phyloP scores from a whole-genome alignment of 2,113 vertebrate genomes.

The Periophthalmodon schlosseri region DNA sequence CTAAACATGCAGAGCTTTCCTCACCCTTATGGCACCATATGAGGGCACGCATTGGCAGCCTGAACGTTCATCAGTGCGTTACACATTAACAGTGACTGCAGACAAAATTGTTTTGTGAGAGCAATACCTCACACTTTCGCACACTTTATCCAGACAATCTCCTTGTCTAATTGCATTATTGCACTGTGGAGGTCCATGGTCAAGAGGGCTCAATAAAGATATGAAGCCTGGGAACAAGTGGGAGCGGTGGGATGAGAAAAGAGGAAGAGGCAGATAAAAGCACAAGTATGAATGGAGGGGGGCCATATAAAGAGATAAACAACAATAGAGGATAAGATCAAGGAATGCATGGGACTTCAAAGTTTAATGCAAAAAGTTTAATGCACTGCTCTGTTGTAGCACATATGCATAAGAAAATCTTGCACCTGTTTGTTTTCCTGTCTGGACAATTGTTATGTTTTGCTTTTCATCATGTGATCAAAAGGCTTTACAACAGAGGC shows the following conservation, averaged over 20 bases:
- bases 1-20: conserved; percentile 9
- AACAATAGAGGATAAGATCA: conserved; percentile 18
- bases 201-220: conserved; percentile 91
- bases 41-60: conserved; percentile 38
- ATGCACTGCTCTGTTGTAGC: not conserved
- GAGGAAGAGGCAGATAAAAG: conserved; percentile 64
- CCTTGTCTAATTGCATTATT: conserved; percentile 82
- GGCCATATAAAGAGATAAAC: conserved; percentile 24
- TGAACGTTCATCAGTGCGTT: conserved; percentile 62
- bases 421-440: conserved; percentile 34
- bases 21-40: conserved; percentile 34
- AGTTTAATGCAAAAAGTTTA: conserved; percentile 7
- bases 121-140: conserved; percentile 86
- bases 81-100: conserved; percentile 73
- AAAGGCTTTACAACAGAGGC: conserved; percentile 33
- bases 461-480: conserved; percentile 37
- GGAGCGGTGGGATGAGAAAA: conserved; percentile 62
- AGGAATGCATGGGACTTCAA: conserved; percentile 13
- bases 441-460: conserved; percentile 21
- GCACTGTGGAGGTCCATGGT: conserved; percentile 82
- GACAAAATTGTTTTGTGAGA: conserved; percentile 80
- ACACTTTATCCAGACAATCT: conserved; percentile 85
- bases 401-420: conserved; percentile 14
- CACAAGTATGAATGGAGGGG: conserved; percentile 11
- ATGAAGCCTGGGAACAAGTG: conserved; percentile 71